Base-by-base conservation (phyloP, 2,888 invertebrate genomes). In the Mythimna pallens region DNA sequence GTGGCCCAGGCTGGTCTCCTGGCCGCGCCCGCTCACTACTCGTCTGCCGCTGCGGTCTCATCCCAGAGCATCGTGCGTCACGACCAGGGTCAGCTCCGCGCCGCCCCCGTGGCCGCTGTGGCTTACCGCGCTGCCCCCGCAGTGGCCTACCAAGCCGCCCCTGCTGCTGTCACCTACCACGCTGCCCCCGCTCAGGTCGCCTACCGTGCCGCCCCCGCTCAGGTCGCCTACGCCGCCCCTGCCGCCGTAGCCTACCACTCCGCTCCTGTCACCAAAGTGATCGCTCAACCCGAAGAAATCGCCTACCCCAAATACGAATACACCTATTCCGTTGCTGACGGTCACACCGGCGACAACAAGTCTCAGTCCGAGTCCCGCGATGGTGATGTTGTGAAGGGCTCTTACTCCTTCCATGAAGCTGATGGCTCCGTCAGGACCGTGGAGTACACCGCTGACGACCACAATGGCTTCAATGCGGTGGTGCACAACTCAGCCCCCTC, bases 301-400 rank as follows among this genome's bases (percentile, higher is more conserved):
- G 85, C 84, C 54, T 81, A 84, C 89, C 93, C 94, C 71, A 91
- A 93, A 85, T 94, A 94, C 89, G 93, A 94, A 85, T 96, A 93
- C 92, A 93, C 91, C 75, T 96, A 97, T 90, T 95, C 96, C 62
- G 96, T 97, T 8, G 92, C 95, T 83, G 96, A 97, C 87, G 93
- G 93, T 50, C 95, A 96, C 90, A 95, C 96, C 86, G 96, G 96
- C 63, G 97, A 97, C 92, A 92, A 94, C 89, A 96, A 96, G 90
- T 92, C 93, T 80, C 96, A 95, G 88, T 95, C 95, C 81, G 96
- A 97, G 85, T 82, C 88, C 80, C 93, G 94, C 75, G 96, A 96
- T 74, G 96, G 96, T 67, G 96, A 96, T 86, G 93, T 92, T 5
- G 96, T 96, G 65, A 95, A 96, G 88, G 96, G 96, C 80, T 93